These are phyloP conservation scores for Naso thynnoides DNA, from an alignment of 2,797 vertebrate species.

Conservation along the genomic window DNA sequence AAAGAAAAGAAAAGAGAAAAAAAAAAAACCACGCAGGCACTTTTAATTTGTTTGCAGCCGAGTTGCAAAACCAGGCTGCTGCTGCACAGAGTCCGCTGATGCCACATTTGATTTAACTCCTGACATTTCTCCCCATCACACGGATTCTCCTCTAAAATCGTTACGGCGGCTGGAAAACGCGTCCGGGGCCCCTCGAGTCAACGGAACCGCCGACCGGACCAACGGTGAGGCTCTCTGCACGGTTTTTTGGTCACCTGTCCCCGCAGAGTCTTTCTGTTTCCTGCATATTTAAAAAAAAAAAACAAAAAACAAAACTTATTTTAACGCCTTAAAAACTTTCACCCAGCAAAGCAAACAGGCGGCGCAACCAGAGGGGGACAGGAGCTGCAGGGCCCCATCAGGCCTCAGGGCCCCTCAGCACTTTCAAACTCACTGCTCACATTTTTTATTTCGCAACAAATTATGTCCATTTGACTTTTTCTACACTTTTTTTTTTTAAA, in stretches of 20 bases:
- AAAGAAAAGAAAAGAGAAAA: background rate
- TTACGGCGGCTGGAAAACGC: too few relatives aligned
- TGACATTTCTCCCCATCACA: background rate
- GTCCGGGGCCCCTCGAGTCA: background rate
- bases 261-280: too few relatives aligned
- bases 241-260: too few relatives aligned
- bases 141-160: background rate
- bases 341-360: slow-evolving; percentile 2
- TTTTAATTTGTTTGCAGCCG: slow-evolving; percentile 33
- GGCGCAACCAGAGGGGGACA: slow-evolving; percentile 15
- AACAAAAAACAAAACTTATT: too few relatives aligned
- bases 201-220: slow-evolving; percentile 49
- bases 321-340: slow-evolving; percentile 7
- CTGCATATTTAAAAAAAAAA: too few relatives aligned
- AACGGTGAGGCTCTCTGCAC: background rate
- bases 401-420: slow-evolving; percentile 48
- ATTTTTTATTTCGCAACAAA: slow-evolving; percentile 2
- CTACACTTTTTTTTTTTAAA: background rate
- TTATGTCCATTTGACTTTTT: background rate
- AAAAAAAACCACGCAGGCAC: too few relatives aligned
- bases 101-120: background rate
- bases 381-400: slow-evolving; percentile 32
- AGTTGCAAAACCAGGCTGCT: slow-evolving; percentile 22
- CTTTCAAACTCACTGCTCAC: slow-evolving; percentile 2
- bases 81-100: background rate